phyloP scores from a whole-genome alignment of 2,113 vertebrate genomes.

The Mobula hypostoma region DNA sequence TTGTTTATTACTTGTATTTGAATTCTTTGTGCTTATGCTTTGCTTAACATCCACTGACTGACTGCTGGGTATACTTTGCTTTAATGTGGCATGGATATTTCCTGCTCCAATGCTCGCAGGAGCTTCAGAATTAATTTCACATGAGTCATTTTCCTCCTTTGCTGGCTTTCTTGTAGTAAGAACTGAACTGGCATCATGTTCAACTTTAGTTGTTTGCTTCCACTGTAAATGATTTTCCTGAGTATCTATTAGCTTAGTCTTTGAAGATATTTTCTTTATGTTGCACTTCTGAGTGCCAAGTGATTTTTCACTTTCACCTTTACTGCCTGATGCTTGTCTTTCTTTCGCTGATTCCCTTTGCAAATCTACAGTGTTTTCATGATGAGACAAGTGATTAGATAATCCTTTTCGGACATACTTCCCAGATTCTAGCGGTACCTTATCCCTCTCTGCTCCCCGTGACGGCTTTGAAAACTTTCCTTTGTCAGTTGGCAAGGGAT shows the following conservation, averaged over 20 bases:
- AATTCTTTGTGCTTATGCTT: conserved; percentile 39
- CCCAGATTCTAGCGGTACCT: not conserved
- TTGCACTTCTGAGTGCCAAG: not conserved
- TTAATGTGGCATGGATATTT: rapidly evolving
- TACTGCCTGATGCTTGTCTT: conserved; percentile 5
- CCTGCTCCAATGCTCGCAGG: not conserved
- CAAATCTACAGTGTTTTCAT: not conserved
- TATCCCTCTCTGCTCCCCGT: not conserved
- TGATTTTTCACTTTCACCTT: not conserved
- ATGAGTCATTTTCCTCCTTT: not conserved
- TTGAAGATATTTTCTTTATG: no score
- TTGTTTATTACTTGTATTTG: conserved; percentile 45
- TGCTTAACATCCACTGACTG: conserved; percentile 4
- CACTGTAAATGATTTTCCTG: not conserved
- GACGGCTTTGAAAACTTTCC: not conserved
- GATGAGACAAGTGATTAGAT: conserved; percentile 25
- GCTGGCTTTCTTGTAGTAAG: not conserved
- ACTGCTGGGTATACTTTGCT: not conserved
- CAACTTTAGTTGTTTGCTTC: not conserved
- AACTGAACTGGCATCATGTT: not conserved
- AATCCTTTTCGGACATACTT: not conserved
- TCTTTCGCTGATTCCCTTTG: not conserved
- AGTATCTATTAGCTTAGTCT: not conserved
- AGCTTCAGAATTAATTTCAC: not conserved
- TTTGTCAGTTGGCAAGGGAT: not conserved